Evolutionary conservation across 2,113 vertebrate species (phyloP).

Genomic region (Lophochroa leadbeateri): DNA sequence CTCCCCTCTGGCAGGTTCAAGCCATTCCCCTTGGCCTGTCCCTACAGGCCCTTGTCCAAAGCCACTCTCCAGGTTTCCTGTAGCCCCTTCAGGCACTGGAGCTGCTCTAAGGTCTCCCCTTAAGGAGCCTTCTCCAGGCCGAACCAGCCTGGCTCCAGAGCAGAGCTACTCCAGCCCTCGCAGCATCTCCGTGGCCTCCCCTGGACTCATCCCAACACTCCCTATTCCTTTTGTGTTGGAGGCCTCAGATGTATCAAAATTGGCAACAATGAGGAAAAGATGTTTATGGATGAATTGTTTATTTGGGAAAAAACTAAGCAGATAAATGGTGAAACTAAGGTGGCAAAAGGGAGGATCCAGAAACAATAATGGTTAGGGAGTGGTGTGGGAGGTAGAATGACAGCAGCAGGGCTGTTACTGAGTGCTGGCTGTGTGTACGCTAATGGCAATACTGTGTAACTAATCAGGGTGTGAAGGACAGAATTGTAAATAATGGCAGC

Average conservation of each 20-base stretch:
- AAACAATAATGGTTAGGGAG: not conserved
- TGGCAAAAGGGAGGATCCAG: not conserved
- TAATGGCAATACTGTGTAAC: not conserved
- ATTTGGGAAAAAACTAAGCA: rapidly evolving
- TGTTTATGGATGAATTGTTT: not conserved
- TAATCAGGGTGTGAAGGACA: not conserved
- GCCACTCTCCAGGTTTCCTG: no score
- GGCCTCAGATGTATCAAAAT: not conserved
- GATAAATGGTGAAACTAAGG: rapidly evolving
- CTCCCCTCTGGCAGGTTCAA: no score
- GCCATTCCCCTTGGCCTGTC: no score
- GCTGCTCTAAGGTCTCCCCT: no score
- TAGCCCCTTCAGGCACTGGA: no score
- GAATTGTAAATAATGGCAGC: not conserved
- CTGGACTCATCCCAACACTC: not conserved
- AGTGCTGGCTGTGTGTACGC: not conserved
- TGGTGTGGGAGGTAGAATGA: not conserved
- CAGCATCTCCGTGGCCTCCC: not conserved
- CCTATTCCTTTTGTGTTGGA: not conserved
- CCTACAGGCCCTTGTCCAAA: no score
- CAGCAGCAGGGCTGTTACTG: not conserved
- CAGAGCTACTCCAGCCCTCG: not conserved
- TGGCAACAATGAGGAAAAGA: not conserved
- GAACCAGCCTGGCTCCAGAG: not conserved
- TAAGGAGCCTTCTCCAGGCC: no score